A percentile compares a stretch with the other conserved stretches of the same genome.
phyloP scores from a whole-genome alignment of 35 echinoderm and acorn worm genomes.

The Apostichopus parvimensis region DNA sequence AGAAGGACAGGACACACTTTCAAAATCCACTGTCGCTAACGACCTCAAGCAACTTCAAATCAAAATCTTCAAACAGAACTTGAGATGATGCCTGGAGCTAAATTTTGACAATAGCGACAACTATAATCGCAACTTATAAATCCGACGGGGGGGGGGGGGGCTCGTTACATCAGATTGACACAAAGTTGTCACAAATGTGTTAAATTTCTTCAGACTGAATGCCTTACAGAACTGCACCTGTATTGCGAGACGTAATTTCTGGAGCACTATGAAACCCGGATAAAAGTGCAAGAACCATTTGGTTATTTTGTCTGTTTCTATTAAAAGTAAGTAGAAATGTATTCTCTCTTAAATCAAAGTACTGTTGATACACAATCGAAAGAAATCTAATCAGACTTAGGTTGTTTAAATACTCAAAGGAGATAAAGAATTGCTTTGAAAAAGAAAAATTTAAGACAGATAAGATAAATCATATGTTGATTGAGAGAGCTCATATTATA shows the following conservation, averaged over 20 bases:
- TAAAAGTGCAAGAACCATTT: neutral
- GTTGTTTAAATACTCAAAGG: too few species aligned
- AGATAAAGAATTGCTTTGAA: too few species aligned
- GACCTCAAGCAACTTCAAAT: neutral
- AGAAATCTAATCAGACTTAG: too few species aligned
- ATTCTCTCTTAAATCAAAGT: too few species aligned
- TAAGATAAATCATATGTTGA: too few species aligned
- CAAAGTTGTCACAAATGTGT: neutral
- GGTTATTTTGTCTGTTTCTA: neutral
- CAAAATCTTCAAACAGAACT: neutral
- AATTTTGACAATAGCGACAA: neutral
- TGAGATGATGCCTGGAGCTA: neutral
- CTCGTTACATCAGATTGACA: neutral
- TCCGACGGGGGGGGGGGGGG: neutral
- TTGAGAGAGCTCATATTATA: too few species aligned
- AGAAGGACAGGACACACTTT: too few species aligned
- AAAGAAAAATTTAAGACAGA: too few species aligned
- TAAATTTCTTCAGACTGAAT: neutral
- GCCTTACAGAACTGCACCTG: neutral
- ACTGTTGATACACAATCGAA: too few species aligned
- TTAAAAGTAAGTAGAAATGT: too few species aligned
- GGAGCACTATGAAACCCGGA: too few species aligned
- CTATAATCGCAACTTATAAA: neutral
- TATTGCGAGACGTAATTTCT: neutral
- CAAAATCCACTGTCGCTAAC: too few species aligned